Base-by-base conservation (phyloP, 1,140 invertebrate genomes). In the Listronotus bonariensis region DNA sequence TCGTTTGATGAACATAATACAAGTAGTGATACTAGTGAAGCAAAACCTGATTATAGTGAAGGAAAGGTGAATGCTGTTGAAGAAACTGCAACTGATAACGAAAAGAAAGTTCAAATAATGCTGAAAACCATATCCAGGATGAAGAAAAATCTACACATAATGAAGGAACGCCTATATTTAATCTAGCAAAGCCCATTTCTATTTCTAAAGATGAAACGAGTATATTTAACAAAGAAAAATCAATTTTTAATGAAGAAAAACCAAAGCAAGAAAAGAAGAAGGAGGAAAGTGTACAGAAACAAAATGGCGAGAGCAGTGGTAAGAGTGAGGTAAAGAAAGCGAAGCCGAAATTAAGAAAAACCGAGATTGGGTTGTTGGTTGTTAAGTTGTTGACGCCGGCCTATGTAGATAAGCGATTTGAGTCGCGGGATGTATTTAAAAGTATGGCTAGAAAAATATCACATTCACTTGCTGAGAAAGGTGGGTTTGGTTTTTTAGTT, bases 371-470 rank as follows among this genome's bases (percentile, higher is more conserved):
- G 36, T 73, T 77, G 58, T 73, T 87, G 67, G 88, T 92, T 18
- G 88, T 92, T 0, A 88, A 89, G 76, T 82, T 87, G 68, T 80
- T 93, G 4, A 92, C 88, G 81, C 91, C 90, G 6, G 88, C 89
- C 72, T 92, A 90, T 74, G 89, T 88, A 73, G 82, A 83, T 57
- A 85, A 86, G 12, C 83, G 85, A 70, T 91, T 93, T 70, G 83
- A 82, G 43, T 87, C 84, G 42, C 86, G 87, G 74, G 90, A 91
- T 60, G 72, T 88, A 9, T 91, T 91, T 71, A 91, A 91, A 76
- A 80, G 82, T 4, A 80, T 87, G 20, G 89, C 89, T 1, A 83
- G 89, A 66, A 83, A 87, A 67, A 84, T 91, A 66, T 87, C 89
- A 8, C 88, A 89, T 74, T 82, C 85, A 68, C 73, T 88, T 55